phyloP scores from a whole-genome alignment of 2,888 invertebrate species.

The Amphipoea lucens region DNA sequence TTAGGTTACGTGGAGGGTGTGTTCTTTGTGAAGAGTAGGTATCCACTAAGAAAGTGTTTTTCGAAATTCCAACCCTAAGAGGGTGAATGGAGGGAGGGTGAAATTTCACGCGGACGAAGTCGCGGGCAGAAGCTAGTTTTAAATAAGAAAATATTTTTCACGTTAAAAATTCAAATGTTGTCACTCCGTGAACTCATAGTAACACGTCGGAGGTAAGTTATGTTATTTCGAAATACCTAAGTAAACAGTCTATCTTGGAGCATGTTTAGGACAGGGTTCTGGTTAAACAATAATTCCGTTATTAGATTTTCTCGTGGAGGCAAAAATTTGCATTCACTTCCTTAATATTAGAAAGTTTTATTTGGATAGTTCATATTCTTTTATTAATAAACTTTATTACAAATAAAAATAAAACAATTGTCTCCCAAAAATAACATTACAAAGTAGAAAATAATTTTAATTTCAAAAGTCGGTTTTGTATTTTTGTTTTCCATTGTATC shows the following conservation, averaged over 20 bases:
- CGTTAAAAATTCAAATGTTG: constrained; percentile 3
- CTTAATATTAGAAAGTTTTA: constrained; percentile 48
- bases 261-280: constrained; percentile 69
- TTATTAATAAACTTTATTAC: constrained; percentile 1
- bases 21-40: no score
- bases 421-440: no score
- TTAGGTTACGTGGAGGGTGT: no score
- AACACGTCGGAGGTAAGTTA: constrained; percentile 64
- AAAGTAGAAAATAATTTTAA: no score
- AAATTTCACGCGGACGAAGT: no score
- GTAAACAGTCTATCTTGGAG: constrained; percentile 71
- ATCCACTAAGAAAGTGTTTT: no score
- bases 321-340: constrained; percentile 68
- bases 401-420: no score
- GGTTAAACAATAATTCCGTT: constrained; percentile 78
- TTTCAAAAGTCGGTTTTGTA: no score
- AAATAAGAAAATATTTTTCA: not conserved
- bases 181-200: constrained; percentile 54
- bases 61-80: no score
- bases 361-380: constrained; percentile 20
- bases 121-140: no score
- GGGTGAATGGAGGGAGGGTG: no score
- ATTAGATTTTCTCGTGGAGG: constrained; percentile 71
- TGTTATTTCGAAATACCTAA: constrained; percentile 79
- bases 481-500: no score